Evolutionary conservation across 1,140 invertebrate species (phyloP), one percentile per base, ranked within the genome.

Genomic region (Harlomillsia oculata): DNA sequence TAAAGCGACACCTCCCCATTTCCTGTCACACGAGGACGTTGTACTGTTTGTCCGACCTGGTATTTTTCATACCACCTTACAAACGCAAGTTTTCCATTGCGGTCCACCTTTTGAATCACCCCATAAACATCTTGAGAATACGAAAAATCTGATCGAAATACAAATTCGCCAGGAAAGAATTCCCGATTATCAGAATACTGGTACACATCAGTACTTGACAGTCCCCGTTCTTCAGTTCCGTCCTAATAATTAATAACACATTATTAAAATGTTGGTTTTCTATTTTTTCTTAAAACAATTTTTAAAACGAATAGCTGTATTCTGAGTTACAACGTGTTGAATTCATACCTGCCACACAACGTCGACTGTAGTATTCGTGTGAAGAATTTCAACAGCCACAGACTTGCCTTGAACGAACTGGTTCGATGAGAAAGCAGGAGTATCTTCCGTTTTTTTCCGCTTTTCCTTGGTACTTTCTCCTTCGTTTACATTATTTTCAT

Each of bases 151-250:
- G 80, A 78, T 67, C 78, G 82, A 44, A 89, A 77, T 5, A 96
- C 90, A 76, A 90, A 96, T 74, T 95, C 91, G 9, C 92, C 93
- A 21, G 92, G 91, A 69, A 96, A 96, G 72, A 94, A 97, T 74
- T 96, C 93, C 69, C 91, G 87, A 65, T 93, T 90, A 72, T 96
- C 93, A 65, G 96, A 73, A 69, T 95, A 89, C 70, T 96, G 89
- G 75, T 88, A 94, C 2, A 97, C 74, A 44, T 91, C 82, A 5
- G 83, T 85, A 0, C 91, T 93, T 1, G 83, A 83, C 62, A 96
- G 86, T 21, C 82, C 81, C 67, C 75, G 73, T 74, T 92, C 87
- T 51, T 86, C 79, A 1, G 80, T 80, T 16, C 87, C 87, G 76
- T 92, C 86, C 81, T 87, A 70, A 18, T 67, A 66, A 59, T 39